Evolutionary conservation across 2,113 vertebrate genomes (phyloP), one percentile per base, ranked within the genome.

Genomic region (Zosterops pallidus): DNA sequence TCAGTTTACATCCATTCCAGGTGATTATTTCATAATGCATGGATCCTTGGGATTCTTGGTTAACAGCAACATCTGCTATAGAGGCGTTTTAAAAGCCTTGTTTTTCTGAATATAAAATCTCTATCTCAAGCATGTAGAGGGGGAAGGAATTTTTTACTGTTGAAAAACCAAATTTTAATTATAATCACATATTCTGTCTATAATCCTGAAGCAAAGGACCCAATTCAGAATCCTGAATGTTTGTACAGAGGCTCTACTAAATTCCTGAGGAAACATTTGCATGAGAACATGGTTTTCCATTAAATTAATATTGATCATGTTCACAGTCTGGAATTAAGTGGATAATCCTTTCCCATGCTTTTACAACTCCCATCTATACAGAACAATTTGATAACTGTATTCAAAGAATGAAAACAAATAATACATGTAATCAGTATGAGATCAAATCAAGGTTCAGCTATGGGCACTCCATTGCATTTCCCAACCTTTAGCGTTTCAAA

Each of bases 21-120:
- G 53, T 83, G 47, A 74, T 94, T 79, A 63, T 67, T 90, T 86
- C 85, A 86, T 60, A 77, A 82, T 83, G 77, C 41, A 62, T 82
- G 46, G 52, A 77, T 69, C 72, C 50, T 81, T 63, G 69, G 75
- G 70, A 87, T 62, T 81, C 47, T 60, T 90, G 7, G 11, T 92
- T 94, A 94, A 85, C 65, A 96, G 44, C 62, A 94, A 72, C 90
- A 95, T 71, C 90, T 93, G 82, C 77, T 93, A 46, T 64, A 11
- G 5, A 84, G 26, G 12, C 20, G 6, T 77, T 89, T 85, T 18
- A 55, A 78, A 89, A 94, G 63, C 19, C 53, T 90, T 91, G 35
- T 42, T 96, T 96, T 95, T 92, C 78, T 88, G 83, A 92, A 86
- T 89, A 91, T 42, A 68, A 81, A 92, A 91, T 88, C 69, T 64